Evolutionary conservation across 2,888 invertebrate genomes (phyloP).

Genomic region (Tryphoninae sp.): DNA sequence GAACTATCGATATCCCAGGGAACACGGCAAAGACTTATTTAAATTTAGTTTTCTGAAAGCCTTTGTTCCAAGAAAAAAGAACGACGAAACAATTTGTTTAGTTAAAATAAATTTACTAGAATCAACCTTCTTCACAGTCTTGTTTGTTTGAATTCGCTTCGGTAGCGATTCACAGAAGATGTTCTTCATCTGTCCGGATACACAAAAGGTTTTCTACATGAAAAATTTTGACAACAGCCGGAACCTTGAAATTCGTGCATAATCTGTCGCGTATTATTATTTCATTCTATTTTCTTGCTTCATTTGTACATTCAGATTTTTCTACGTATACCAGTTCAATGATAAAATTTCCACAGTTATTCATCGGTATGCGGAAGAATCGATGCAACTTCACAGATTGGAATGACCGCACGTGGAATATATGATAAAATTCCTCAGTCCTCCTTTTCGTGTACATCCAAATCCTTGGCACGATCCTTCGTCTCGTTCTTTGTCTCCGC

Average conservation of each 20-base stretch:
- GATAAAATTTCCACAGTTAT: conserved; percentile 26
- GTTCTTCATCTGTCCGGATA: background rate
- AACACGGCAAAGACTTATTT: background rate
- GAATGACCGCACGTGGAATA: conserved; percentile 43
- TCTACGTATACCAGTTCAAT: conserved; percentile 9
- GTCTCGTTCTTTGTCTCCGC: conserved; percentile 47
- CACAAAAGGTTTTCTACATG: background rate
- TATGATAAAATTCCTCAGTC: conserved; percentile 38
- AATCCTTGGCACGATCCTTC: conserved; percentile 68
- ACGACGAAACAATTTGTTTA: too few relatives aligned
- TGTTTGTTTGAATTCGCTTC: background rate
- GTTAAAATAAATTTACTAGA: background rate
- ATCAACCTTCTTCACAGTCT: background rate
- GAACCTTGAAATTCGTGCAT: conserved; percentile 67
- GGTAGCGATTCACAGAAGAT: background rate
- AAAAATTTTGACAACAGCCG: too few relatives aligned
- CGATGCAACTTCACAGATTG: conserved; percentile 25
- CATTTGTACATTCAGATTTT: background rate
- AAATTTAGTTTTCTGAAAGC: background rate
- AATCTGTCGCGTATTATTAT: conserved; percentile 67
- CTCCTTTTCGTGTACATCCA: conserved; percentile 62
- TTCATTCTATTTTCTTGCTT: conserved; percentile 67
- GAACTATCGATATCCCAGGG: background rate
- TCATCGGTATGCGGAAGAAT: conserved; percentile 34
- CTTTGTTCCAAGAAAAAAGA: background rate